Conservation (phyloP, 2,113 vertebrate genomes). For the Apus apus region DNA sequence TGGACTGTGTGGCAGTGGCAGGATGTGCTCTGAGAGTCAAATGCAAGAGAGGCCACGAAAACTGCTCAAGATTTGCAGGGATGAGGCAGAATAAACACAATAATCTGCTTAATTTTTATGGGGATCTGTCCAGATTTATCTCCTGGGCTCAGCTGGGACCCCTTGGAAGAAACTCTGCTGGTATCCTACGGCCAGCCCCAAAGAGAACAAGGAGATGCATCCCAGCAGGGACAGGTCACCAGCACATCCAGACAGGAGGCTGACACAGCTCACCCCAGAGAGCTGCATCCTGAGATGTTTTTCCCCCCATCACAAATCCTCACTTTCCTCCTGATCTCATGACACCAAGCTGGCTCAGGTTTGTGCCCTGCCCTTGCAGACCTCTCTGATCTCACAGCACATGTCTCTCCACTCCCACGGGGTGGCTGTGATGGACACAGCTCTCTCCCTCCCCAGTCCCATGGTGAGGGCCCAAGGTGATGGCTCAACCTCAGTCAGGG, state of each 20-base stretch:
- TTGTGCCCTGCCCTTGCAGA: neutral
- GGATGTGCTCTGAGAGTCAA: neutral
- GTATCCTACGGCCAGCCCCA: neutral
- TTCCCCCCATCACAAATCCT: neutral
- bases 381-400: neutral
- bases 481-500: accelerated
- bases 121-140: neutral
- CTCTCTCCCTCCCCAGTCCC: neutral
- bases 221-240: neutral
- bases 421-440: neutral
- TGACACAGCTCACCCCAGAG: neutral
- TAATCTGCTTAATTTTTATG: neutral
- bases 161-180: neutral
- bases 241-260: neutral
- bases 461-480: accelerated
- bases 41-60: neutral
- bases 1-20: neutral
- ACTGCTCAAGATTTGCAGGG: neutral
- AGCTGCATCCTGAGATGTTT: neutral
- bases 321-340: neutral
- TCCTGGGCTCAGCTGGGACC: neutral
- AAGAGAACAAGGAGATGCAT: neutral
- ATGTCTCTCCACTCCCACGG: neutral
- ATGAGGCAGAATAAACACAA: neutral
- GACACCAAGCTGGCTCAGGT: neutral